phyloP scores from a whole-genome alignment of 2,888 invertebrate genomes.

The Geophilus truncorum region DNA sequence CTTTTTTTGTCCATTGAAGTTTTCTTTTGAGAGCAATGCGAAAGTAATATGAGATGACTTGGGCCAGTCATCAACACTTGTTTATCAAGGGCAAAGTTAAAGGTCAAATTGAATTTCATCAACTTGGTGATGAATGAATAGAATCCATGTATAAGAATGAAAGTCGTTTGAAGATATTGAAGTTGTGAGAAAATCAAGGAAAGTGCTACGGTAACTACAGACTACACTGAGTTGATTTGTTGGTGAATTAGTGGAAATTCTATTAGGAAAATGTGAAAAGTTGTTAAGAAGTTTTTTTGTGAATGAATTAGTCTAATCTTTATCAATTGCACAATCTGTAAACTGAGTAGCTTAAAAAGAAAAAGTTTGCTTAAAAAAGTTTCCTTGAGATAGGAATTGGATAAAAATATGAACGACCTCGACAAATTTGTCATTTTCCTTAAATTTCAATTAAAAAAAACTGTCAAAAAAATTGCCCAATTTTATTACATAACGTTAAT shows the following conservation, averaged over 20 bases:
- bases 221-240: too few species aligned
- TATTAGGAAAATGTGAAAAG: background rate
- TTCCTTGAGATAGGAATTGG: background rate
- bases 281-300: background rate
- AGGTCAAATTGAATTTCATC: background rate
- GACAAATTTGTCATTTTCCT: slow-evolving; percentile 11
- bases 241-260: background rate
- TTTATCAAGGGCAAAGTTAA: slow-evolving; percentile 6
- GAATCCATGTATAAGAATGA: background rate
- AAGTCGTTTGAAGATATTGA: too few species aligned
- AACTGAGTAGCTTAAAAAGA: background rate
- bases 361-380: background rate
- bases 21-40: background rate
- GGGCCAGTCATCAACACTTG: slow-evolving; percentile 19
- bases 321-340: slow-evolving; percentile 5
- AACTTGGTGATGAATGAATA: background rate
- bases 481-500: background rate
- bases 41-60: slow-evolving; percentile 2
- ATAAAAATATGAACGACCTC: slow-evolving; percentile 2
- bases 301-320: background rate
- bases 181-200: too few species aligned
- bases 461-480: background rate
- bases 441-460: background rate
- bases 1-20: background rate
- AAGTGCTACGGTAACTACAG: too few species aligned